These are phyloP conservation scores for Rattus rattus DNA, from an alignment of 2,113 vertebrate genomes.

Conservation along the genomic window DNA sequence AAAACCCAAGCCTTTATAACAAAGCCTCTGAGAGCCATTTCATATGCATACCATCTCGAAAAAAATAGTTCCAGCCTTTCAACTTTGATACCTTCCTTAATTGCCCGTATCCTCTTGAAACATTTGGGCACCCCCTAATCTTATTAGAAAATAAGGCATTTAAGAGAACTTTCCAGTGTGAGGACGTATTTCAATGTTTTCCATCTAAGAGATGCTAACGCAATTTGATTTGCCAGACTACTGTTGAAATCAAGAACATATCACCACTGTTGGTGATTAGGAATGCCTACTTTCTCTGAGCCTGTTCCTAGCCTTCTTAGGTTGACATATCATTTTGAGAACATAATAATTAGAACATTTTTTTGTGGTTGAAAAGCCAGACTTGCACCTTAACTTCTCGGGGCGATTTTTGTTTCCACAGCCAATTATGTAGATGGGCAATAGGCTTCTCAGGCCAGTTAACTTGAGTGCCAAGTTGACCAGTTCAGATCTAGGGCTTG, in stretches of 20 bases:
- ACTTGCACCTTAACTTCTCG: not conserved
- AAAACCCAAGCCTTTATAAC: too few relatives aligned
- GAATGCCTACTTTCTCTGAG: not conserved
- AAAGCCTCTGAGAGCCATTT: not conserved
- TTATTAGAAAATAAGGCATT: constrained; percentile 13
- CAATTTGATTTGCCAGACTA: not conserved
- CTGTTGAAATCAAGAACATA: not conserved
- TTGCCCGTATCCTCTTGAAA: not conserved
- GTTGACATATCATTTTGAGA: not conserved
- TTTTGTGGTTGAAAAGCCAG: constrained; percentile 17
- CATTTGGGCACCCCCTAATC: not conserved
- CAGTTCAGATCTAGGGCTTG: not conserved
- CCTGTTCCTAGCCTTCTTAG: not conserved
- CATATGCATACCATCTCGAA: not conserved
- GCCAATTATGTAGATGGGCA: not conserved
- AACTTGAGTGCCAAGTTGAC: not conserved
- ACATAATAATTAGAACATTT: not conserved
- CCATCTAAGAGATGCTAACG: not conserved
- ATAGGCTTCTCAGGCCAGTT: not conserved
- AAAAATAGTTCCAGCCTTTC: not conserved
- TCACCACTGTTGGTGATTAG: not conserved
- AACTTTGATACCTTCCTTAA: not conserved
- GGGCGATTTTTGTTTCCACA: constrained; percentile 1
- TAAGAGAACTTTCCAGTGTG: not conserved
- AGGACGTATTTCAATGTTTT: not conserved